These are phyloP conservation scores for Gymnocypris eckloni DNA, from an alignment of 2,797 vertebrate genomes.

Conservation along the genomic window DNA sequence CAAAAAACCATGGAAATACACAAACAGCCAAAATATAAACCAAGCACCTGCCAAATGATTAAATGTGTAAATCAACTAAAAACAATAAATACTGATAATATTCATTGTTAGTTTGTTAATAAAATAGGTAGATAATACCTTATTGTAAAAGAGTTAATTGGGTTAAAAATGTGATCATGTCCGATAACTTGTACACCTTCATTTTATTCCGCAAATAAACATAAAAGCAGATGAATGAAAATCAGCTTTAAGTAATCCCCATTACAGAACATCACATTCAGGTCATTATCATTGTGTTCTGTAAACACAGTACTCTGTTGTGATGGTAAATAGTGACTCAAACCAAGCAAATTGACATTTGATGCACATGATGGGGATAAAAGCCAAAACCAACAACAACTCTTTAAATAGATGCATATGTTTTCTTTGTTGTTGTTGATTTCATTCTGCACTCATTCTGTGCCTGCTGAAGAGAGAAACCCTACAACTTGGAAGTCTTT, in stretches of 20 bases:
- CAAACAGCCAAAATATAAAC: not conserved
- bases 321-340: conserved; percentile 14
- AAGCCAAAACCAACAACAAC: not conserved
- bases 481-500: not conserved
- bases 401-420: not conserved
- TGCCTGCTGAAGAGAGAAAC: not conserved
- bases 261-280: not conserved
- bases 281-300: not conserved
- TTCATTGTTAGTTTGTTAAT: not conserved
- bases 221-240: conserved; percentile 12
- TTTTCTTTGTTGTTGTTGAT: not conserved
- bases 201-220: conserved; percentile 42
- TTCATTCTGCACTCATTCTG: conserved; percentile 12
- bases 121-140: too few species aligned
- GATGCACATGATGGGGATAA: not conserved
- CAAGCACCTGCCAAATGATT: not conserved
- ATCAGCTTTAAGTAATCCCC: not conserved
- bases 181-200: not conserved
- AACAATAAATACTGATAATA: not conserved
- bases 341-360: not conserved
- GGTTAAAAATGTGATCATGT: not conserved
- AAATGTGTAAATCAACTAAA: not conserved
- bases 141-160: not conserved
- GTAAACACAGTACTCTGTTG: conserved; percentile 25
- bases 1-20: not conserved